Evolutionary conservation across 2,797 vertebrate species (phyloP), one percentile per base, ranked within the genome.

Genomic region (Hirundo rustica): DNA sequence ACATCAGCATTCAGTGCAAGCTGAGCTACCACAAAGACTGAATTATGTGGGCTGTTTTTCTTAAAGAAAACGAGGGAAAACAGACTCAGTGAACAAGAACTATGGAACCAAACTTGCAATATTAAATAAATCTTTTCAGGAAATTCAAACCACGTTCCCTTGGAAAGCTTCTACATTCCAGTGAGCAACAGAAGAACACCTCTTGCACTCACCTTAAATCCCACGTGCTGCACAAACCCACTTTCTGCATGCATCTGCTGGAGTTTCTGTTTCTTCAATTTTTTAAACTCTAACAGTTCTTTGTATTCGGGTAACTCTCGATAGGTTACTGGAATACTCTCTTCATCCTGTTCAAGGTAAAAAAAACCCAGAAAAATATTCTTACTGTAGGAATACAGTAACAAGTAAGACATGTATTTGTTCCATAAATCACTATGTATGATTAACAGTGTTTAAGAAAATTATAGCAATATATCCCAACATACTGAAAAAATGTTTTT

Each of bases 201-300:
- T 54, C 51, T 29, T 60, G n/a, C 62, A 85, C 93, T 96, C 96
- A 99, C 99, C 99, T 99, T 99, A 97, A 98, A 99, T 85, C 99
- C 99, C 18, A 98, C 30, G 13, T 99, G 99, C 85, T 98, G 99
- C 45, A 98, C 97, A 95, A 98, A 98, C 10, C 97, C 96, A 96
- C 98, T 98, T 92, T 99, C 99, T 65, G 98, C 98, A 70, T 99
- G 99, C 96, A 99, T 98, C 95, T 99, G 98, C 85, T 98, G 99
- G 54, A 99, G 98, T 67, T 99, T 99, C 96, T 98, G 98, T 93
- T 99, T 99, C 97, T 99, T 99, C 95, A 99, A 93, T 66, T 99
- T 98, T 97, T 99, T 99, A 95, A 99, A 98, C 95, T 99, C 98
- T 96, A 99, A 97, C 82, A 99, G 98, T 96, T 99, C 99, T 97